phyloP scores from a whole-genome alignment of 2,113 vertebrate species.

The Sinosuthora webbiana region DNA sequence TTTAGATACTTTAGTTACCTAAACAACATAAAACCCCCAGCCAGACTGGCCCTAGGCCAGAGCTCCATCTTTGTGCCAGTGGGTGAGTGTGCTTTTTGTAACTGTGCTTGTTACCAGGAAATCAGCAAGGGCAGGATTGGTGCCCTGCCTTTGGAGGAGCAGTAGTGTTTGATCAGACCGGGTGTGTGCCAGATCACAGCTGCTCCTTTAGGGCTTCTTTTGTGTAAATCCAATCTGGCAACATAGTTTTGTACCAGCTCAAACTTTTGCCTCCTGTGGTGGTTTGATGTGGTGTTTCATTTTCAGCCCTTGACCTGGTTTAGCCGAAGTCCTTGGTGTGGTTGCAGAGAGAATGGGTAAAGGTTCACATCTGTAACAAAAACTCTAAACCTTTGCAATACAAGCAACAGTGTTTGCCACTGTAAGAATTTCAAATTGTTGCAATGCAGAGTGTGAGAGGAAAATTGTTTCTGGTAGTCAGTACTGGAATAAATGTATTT shows the following conservation, averaged over 20 bases:
- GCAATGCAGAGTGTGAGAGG: not conserved
- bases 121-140: fast-evolving
- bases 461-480: not conserved
- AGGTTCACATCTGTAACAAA: not conserved
- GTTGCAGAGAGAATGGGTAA: not conserved
- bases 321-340: not conserved
- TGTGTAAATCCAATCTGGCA: not conserved
- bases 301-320: not conserved
- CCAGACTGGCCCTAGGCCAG: not conserved
- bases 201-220: not conserved
- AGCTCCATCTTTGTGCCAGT: not conserved
- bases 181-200: not conserved
- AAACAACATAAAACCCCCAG: not conserved
- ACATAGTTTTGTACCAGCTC: not conserved
- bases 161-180: not conserved
- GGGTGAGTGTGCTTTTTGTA: not conserved
- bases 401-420: not conserved
- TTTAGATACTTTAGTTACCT: not conserved
- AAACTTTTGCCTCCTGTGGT: not conserved
- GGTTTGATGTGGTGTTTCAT: not conserved
- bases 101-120: not conserved
- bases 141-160: not conserved
- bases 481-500: not conserved
- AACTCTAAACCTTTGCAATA: not conserved
- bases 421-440: not conserved